Evolutionary conservation across 2,888 invertebrate species (phyloP), one percentile per base, ranked within the genome.

Genomic region (Limnephilus rhombicus): DNA sequence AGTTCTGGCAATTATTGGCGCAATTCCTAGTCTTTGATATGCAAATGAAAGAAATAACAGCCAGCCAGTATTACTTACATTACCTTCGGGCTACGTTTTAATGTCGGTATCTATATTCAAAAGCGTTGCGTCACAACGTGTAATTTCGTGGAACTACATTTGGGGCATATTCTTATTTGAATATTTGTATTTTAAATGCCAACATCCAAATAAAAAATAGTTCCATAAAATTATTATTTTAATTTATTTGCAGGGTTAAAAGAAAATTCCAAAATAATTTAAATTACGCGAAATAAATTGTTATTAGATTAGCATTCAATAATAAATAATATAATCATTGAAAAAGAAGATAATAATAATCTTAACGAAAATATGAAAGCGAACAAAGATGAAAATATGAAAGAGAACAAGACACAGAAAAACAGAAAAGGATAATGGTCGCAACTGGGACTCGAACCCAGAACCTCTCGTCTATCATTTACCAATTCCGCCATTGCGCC

Each of bases 61-160:
- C 15, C 29, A 37, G 29, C 82, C 31, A 37, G 34, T 37, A 37
- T 15, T 12, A 7, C 11, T n/a, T 37, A 31, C 2, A 31, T 31
- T 31, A 18, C 37, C 85, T 85, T 85, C n/a, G n/a, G 85, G 85
- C 85, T 85, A n/a, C n/a, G 31, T 85, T 41, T 85, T 41, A 85
- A 85, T 41, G 4, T n/a, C n/a, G 9, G 68, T 24, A 24, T 68
- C 68, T 68, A 68, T 9, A 85, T 37, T 41, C 15, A 41, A 85
- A 85, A 37, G 7, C 24, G 41, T 85, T 85, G 85, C 85, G 85
- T 85, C 85, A 85, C n/a, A 37, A 37, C 37, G 9, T 9, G 5
- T 68, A 68, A 41, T 85, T 85, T 85, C 45, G 85, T 37, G 41
- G 85, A n/a, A 85, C 85, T 24, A 41, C 4, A 45, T 85, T 41